Percentiles rank a stretch among this genome's conserved stretches.
These are phyloP conservation scores for Ferdinandea cuprea DNA, from an alignment of 2,888 invertebrate genomes.

Conservation along the genomic window DNA sequence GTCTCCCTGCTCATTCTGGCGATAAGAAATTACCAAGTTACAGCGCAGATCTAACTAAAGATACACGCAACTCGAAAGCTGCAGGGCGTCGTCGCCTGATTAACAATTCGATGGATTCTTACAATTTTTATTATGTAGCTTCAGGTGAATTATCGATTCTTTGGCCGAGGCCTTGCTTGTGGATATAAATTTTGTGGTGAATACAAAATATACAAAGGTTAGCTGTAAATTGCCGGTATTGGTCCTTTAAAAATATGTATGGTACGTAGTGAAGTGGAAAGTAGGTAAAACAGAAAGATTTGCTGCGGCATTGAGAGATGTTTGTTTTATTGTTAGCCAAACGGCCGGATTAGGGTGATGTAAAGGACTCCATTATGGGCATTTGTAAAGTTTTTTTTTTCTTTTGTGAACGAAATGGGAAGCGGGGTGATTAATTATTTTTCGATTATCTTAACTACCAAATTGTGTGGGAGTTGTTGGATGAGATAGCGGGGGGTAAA, in stretches of 20 bases:
- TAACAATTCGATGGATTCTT: slow-evolving; percentile 66
- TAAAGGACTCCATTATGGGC: slow-evolving; percentile 52
- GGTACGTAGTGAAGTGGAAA: slow-evolving; percentile 14
- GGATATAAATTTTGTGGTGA: slow-evolving; percentile 39
- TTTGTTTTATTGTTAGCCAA: slow-evolving; percentile 39
- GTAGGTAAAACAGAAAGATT: slow-evolving; percentile 5
- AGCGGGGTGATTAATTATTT: slow-evolving; percentile 65
- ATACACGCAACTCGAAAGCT: slow-evolving; percentile 29
- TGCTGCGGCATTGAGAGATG: slow-evolving; percentile 15
- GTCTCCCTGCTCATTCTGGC: slow-evolving; percentile 25
- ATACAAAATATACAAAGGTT: slow-evolving; percentile 24
- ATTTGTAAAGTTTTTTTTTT: slow-evolving; percentile 41
- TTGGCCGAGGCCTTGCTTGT: background rate
- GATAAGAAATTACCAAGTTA: slow-evolving; percentile 64
- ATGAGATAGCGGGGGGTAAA: slow-evolving; percentile 27
- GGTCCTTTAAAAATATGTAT: slow-evolving; percentile 27
- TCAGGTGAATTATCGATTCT: slow-evolving; percentile 69
- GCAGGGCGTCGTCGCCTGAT: slow-evolving; percentile 62
- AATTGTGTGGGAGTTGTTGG: background rate
- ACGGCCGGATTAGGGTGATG: slow-evolving; percentile 59
- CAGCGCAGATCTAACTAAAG: slow-evolving; percentile 19
- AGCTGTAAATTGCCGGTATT: slow-evolving; percentile 40
- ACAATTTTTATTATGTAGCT: slow-evolving; percentile 71
- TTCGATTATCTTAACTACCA: slow-evolving; percentile 54
- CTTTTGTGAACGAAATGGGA: background rate